Base-by-base conservation (phyloP, 2,888 invertebrate genomes). In the Carabus problematicus region DNA sequence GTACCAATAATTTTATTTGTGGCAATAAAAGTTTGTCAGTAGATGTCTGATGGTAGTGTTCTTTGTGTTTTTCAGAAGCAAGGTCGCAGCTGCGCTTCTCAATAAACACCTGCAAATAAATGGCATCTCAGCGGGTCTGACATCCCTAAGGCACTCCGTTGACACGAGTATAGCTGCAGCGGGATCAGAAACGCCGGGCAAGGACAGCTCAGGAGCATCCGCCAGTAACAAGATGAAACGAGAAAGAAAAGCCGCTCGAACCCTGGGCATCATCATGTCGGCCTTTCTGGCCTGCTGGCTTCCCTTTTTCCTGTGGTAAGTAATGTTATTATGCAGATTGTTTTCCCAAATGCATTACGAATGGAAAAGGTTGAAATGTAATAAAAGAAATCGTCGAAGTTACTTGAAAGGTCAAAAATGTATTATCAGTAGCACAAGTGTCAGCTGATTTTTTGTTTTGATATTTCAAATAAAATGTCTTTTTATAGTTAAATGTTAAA, bases 211-310 rank as follows among this genome's bases (percentile, higher is more conserved):
- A 72, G 88, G 87, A 79, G 87, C 88, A 72, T 89, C 91, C 80
- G 88, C 92, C 70, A 91, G 91, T 82, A 92, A 86, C 80, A 94
- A 94, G 82, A 94, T 95, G 94, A 90, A 93, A 79, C 84, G 94
- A 63, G 95, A 95, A 80, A 84, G 94, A 71, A 94, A 94, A 79
- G 96, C 97, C 0, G 97, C 97, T 1, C 88, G 96, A 77, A 97
- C 97, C 9, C 86, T 97, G 52, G 97, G 97, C 68, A 95, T 97
- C 79, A 97, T 97, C 78, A 97, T 97, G 91, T 95, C 96, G 41
- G 96, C 95, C 0, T 97, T 97, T 82, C 84, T 97, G 71, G 88
- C 95, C 7, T 97, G 97, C 82, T 97, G 97, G 95, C 86, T 96
- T 73, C 97, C 97, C 4, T 97, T 97, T 85, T 97, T 97, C 82